These are phyloP conservation scores for Pipistrellus nathusii DNA, from an alignment of 2,797 vertebrate species.

Conservation along the genomic window DNA sequence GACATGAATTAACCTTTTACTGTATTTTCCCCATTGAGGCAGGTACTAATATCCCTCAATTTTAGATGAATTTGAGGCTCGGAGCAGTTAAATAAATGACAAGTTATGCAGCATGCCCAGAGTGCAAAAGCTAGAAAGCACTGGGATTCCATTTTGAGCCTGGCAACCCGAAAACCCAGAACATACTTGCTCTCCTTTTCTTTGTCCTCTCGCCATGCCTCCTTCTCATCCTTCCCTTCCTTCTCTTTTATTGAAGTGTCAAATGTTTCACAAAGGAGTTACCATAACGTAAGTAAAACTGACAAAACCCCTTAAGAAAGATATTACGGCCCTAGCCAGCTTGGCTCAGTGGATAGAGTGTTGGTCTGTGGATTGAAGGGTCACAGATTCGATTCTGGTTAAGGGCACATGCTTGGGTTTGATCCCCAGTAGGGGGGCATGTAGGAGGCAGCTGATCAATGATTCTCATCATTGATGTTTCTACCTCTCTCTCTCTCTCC, in stretches of 20 bases:
- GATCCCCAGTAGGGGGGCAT: no score
- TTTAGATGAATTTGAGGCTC: background rate
- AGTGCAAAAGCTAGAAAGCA: background rate
- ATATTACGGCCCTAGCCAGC: background rate
- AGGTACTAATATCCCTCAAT: background rate
- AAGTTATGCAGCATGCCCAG: background rate
- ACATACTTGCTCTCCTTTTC: background rate
- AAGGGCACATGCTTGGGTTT: no score
- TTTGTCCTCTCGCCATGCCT: background rate
- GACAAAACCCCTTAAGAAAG: background rate
- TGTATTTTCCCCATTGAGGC: background rate
- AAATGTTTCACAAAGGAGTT: slow-evolving; percentile 22
- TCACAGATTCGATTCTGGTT: no score
- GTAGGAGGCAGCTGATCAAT: no score
- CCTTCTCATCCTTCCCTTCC: background rate
- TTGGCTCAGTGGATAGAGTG: no score
- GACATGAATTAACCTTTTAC: background rate
- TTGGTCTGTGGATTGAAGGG: no score
- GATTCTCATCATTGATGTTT: no score
- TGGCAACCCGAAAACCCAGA: background rate
- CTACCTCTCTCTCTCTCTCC: no score
- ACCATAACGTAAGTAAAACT: background rate
- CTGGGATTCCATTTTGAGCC: background rate
- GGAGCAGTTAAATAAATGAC: background rate
- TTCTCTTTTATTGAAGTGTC: background rate